A percentile compares a stretch with the other conserved stretches of the same genome.
phyloP scores from a whole-genome alignment of 2,888 invertebrate species.

The Fissipunctia ypsillon region DNA sequence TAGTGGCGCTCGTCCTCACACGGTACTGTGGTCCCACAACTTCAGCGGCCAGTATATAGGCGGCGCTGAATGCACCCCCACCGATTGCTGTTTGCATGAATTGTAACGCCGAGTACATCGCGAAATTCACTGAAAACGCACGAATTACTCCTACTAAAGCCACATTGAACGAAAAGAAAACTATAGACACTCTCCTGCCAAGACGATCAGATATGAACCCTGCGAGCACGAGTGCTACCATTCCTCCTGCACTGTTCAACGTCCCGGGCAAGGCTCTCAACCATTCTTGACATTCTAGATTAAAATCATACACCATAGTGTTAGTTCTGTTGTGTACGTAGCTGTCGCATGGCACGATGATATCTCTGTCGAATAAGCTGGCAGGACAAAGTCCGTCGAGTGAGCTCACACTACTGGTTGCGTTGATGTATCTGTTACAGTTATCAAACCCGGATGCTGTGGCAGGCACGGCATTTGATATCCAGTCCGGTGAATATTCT shows the following conservation, averaged over 20 bases:
- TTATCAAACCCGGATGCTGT: conserved; percentile 80
- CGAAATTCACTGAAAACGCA: conserved; percentile 85
- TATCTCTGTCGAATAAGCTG: conserved; percentile 78
- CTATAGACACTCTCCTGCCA: conserved; percentile 82
- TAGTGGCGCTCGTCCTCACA: conserved; percentile 93
- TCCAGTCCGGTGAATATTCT: conserved; percentile 81
- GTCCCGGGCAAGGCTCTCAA: conserved; percentile 93
- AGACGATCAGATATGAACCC: conserved; percentile 93
- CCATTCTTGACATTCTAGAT: conserved; percentile 91
- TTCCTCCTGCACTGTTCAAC: conserved; percentile 93
- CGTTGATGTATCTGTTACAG: conserved; percentile 79
- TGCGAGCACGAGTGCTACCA: conserved; percentile 92
- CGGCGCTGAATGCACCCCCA: conserved; percentile 85
- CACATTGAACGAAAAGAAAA: conserved; percentile 84
- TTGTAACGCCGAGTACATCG: conserved; percentile 84
- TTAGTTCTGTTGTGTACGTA: conserved; percentile 83
- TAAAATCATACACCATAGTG: conserved; percentile 84
- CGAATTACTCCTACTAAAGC: conserved; percentile 82
- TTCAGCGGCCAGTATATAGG: conserved; percentile 92
- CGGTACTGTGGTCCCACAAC: conserved; percentile 93
- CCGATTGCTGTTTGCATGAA: conserved; percentile 85
- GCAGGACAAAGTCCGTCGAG: conserved; percentile 75
- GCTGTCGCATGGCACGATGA: conserved; percentile 77
- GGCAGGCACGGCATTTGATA: conserved; percentile 79
- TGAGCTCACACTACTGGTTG: conserved; percentile 62